These are phyloP conservation scores for Macropis europaea DNA, from an alignment of 2,888 invertebrate genomes.

Conservation along the genomic window DNA sequence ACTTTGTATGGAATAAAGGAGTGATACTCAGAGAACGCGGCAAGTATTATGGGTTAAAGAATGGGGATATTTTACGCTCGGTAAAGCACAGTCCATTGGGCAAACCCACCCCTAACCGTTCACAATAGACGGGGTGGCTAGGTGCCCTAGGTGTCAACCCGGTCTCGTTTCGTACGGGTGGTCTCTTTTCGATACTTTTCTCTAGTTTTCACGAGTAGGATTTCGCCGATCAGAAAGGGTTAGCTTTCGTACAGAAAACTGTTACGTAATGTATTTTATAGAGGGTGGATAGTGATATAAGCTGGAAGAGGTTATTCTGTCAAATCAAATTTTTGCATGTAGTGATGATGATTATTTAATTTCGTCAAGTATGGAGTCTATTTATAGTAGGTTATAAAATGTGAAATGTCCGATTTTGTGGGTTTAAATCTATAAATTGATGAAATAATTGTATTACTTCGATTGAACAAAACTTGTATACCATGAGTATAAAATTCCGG, in stretches of 20 bases:
- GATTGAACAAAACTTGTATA: too few species aligned
- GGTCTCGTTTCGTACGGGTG: constrained; percentile 70
- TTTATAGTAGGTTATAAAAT: too few species aligned
- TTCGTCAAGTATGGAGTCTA: too few species aligned
- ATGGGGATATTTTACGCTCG: constrained; percentile 77
- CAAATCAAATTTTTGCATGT: too few species aligned
- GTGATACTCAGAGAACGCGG: constrained; percentile 65
- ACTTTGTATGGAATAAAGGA: constrained; percentile 64
- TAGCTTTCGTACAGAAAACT: constrained; percentile 23
- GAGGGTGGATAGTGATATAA: too few species aligned
- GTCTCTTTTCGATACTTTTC: constrained; percentile 59
- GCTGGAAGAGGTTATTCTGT: too few species aligned
- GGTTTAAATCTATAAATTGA: too few species aligned
- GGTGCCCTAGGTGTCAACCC: constrained; percentile 73
- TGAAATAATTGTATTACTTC: too few species aligned
- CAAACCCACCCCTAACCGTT: constrained; percentile 54
- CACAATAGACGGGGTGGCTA: constrained; percentile 62
- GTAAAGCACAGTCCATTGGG: constrained; percentile 72
- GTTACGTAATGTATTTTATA: background rate
- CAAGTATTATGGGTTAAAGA: constrained; percentile 73
- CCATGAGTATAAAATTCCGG: too few species aligned
- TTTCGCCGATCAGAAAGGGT: constrained; percentile 47
- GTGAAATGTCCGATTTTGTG: too few species aligned
- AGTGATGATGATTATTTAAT: too few species aligned
- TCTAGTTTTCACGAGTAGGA: constrained; percentile 47